Conservation (phyloP, 2,113 vertebrate genomes). For the Opisthocomus hoazin region DNA sequence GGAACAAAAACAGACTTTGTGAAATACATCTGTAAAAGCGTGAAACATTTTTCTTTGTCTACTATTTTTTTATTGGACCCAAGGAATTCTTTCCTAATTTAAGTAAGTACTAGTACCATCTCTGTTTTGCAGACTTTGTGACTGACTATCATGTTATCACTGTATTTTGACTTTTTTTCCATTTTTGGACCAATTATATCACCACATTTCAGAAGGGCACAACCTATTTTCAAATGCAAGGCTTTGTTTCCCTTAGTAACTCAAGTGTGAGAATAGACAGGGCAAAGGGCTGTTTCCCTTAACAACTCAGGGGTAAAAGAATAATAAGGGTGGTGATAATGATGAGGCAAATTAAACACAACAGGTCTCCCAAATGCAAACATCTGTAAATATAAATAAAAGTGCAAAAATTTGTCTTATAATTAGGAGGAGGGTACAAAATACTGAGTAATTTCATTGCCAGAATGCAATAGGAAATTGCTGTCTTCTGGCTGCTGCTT, state of each 20-base stretch:
- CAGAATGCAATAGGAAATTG: not conserved
- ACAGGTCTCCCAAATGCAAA: not conserved
- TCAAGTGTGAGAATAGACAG: not conserved
- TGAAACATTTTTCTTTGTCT: not conserved
- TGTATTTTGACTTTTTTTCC: not conserved
- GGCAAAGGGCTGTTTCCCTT: not conserved
- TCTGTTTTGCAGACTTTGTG: conserved; percentile 9
- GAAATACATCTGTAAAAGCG: not conserved
- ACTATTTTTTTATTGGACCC: not conserved
- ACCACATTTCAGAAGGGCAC: not conserved
- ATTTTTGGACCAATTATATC: not conserved
- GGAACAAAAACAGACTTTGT: not conserved
- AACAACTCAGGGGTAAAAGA: not conserved
- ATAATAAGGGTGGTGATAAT: not conserved
- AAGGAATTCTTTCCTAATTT: conserved; percentile 39
- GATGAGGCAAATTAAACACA: not conserved
- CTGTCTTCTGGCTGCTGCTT: not conserved
- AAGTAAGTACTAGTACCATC: conserved; percentile 25
- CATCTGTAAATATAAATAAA: not conserved
- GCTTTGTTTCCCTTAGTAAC: not conserved
- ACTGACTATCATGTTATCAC: conserved; percentile 14
- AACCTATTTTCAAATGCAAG: not conserved
- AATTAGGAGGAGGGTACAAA: not conserved
- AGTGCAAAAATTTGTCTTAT: not conserved
- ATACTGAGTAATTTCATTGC: not conserved